Conservation (phyloP, 2,113 vertebrate species). For the Corythornis cristatus region DNA sequence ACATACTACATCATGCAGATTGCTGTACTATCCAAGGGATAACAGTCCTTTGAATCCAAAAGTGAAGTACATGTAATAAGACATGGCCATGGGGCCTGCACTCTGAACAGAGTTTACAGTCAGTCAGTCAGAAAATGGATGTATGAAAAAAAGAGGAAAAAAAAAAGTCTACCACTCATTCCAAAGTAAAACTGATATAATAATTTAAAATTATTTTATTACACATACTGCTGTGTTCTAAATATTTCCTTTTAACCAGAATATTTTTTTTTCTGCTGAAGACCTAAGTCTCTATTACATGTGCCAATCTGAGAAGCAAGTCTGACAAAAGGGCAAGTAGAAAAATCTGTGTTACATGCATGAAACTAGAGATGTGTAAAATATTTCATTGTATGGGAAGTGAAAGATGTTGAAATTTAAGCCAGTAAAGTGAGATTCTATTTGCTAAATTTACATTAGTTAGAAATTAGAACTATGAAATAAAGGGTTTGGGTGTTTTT, state of each 20-base stretch:
- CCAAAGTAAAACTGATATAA: neutral
- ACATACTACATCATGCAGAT: neutral
- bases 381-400: neutral
- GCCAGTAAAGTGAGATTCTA: neutral
- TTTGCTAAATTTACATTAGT: neutral
- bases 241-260: neutral
- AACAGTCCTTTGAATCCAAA: neutral
- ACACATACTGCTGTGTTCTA: neutral
- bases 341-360: neutral
- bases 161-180: neutral
- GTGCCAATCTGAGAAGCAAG: neutral
- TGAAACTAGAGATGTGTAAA: neutral
- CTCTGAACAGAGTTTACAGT: neutral
- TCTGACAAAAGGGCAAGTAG: neutral
- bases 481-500: neutral
- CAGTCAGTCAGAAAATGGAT: neutral
- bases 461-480: neutral
- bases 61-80: conserved; percentile 8
- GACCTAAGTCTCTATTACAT: neutral
- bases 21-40: neutral
- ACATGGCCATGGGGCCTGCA: neutral
- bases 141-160: neutral
- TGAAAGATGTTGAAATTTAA: neutral
- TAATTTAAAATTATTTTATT: neutral
- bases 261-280: neutral